Evolutionary conservation across 2,113 vertebrate species (phyloP).

Genomic region (Vanacampus margaritifer): DNA sequence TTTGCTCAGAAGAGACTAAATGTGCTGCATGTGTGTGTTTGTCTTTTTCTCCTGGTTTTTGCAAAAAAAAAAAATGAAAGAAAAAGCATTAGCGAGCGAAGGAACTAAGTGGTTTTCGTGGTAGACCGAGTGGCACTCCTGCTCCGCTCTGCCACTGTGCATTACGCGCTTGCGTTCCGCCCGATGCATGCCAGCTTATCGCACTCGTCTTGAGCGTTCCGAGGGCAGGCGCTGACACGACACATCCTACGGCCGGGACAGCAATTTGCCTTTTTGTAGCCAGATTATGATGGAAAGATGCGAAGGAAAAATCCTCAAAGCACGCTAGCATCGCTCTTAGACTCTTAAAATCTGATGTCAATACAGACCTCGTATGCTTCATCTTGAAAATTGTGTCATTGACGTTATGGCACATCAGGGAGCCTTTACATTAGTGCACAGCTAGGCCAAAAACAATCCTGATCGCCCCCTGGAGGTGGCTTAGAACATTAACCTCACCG

Average conservation of each 20-base stretch:
- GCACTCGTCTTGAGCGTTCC: not conserved
- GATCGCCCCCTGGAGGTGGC: too few species aligned
- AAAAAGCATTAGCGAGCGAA: conserved; percentile 67
- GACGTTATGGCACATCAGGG: not conserved
- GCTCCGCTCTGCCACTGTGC: conserved; percentile 54
- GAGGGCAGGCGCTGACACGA: not conserved
- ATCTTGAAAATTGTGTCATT: too few species aligned
- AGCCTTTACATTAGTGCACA: too few species aligned
- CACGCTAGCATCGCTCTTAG: not conserved
- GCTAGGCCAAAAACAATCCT: too few species aligned
- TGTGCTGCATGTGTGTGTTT: not conserved
- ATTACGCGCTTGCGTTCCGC: conserved; percentile 47
- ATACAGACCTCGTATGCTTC: not conserved
- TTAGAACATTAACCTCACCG: too few species aligned
- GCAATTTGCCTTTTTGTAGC: not conserved
- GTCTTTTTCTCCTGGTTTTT: conserved; percentile 11
- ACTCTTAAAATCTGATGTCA: not conserved
- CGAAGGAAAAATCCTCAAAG: not conserved
- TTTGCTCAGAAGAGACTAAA: not conserved
- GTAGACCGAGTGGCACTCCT: conserved; percentile 61
- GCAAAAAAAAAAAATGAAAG: conserved; percentile 65
- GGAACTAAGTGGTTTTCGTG: conserved; percentile 72
- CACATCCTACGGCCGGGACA: not conserved
- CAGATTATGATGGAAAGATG: not conserved
- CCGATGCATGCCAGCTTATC: conserved; percentile 25